Percentiles rank a stretch among this genome's conserved stretches.
Evolutionary conservation across 2,113 vertebrate genomes (phyloP).

Genomic region (Marmota flaviventris): DNA sequence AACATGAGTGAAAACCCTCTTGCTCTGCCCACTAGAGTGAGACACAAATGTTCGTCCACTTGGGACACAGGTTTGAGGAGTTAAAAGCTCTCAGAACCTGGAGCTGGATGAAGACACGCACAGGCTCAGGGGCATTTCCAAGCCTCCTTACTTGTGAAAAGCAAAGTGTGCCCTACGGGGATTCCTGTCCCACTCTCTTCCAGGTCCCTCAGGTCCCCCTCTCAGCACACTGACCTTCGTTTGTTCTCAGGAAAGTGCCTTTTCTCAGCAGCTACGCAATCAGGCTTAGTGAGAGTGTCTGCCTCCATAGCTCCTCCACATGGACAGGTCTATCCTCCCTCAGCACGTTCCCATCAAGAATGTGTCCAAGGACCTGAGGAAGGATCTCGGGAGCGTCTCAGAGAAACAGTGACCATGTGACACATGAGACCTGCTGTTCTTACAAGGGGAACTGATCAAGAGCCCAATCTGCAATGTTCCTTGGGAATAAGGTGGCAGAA

Average conservation of each 20-base stretch:
- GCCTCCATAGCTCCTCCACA: not conserved
- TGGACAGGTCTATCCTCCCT: not conserved
- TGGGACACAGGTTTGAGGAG: not conserved
- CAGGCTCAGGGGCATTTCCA: not conserved
- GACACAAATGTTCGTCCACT: not conserved
- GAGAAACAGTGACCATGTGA: not conserved
- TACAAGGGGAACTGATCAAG: not conserved
- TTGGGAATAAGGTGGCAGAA: not conserved
- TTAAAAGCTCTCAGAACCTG: not conserved
- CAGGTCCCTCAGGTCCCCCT: not conserved
- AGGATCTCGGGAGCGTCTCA: not conserved
- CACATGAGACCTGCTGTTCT: not conserved
- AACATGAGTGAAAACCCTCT: not conserved
- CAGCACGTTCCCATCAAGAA: not conserved
- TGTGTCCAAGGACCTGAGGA: not conserved
- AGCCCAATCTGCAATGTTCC: not conserved
- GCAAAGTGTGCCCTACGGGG: not conserved
- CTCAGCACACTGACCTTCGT: not conserved
- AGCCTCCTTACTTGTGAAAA: not conserved
- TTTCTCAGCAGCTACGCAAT: not conserved
- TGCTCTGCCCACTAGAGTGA: not conserved
- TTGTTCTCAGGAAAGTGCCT: constrained; percentile 21
- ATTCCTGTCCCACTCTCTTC: not conserved
- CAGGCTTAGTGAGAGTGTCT: not conserved
- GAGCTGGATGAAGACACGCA: not conserved